Conservation (phyloP, 2,113 vertebrate genomes). For the Megaceryle torquata region DNA sequence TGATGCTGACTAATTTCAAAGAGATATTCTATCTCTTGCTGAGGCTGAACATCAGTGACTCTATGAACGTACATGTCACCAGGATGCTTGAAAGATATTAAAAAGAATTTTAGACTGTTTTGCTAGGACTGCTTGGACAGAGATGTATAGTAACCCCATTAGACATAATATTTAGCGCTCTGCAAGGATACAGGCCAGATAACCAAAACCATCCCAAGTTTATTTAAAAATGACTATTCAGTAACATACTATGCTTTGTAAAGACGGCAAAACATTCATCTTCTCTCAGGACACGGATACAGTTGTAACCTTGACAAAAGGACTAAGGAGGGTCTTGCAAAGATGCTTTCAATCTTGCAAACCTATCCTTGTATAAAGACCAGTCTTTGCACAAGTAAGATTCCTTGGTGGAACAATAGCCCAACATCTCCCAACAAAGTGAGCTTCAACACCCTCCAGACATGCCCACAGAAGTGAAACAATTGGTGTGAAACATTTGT, state of each 20-base stretch:
- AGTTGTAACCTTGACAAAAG: neutral
- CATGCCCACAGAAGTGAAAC: neutral
- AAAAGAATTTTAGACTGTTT: neutral
- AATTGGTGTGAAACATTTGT: neutral
- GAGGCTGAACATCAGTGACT: neutral
- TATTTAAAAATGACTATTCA: neutral
- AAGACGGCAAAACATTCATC: neutral
- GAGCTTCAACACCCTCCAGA: neutral
- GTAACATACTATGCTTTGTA: neutral
- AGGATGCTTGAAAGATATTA: neutral
- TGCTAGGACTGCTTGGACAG: neutral
- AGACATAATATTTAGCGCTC: neutral
- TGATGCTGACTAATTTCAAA: neutral
- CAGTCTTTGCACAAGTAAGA: neutral
- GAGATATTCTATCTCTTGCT: rapidly evolving
- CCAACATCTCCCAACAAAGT: neutral
- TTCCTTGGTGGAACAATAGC: neutral
- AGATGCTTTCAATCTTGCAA: too few relatives aligned
- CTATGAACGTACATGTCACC: neutral
- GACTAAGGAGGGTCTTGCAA: neutral
- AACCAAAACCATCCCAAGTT: neutral
- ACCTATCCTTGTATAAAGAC: too few relatives aligned
- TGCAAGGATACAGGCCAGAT: neutral
- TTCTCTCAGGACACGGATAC: neutral
- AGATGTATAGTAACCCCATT: neutral